Conservation (phyloP, 2,888 invertebrate genomes). For the Sacculina carcini region DNA sequence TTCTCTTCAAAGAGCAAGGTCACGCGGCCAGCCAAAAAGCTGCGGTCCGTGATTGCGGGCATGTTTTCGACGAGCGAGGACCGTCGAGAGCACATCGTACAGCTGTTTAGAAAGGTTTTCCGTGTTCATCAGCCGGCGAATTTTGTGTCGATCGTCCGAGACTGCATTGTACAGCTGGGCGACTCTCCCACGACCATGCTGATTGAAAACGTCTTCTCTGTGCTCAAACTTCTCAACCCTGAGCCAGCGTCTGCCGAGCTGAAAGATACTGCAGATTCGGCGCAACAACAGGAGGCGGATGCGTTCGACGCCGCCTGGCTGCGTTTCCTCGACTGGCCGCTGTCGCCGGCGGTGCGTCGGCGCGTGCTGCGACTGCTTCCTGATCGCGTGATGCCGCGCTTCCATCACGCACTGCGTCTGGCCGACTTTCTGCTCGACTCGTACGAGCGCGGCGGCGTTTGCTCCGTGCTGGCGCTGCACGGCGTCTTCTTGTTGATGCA, state of each 20-base stretch:
- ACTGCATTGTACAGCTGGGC: no score
- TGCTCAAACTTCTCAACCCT: conserved; percentile 10
- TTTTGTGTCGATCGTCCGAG: no score
- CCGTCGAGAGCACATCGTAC: conserved; percentile 23
- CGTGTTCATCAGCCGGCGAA: background rate
- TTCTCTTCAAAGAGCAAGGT: no score
- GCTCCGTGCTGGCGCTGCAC: conserved; percentile 67
- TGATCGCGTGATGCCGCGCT: conserved; percentile 50
- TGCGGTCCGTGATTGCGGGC: background rate
- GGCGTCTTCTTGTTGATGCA: conserved; percentile 71
- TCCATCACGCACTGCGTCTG: conserved; percentile 51
- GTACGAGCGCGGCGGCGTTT: conserved; percentile 56
- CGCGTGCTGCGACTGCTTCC: conserved; percentile 51
- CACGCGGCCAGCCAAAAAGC: background rate
- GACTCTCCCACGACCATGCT: background rate
- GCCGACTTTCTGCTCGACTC: conserved; percentile 81
- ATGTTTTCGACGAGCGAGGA: background rate
- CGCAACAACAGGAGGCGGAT: background rate
- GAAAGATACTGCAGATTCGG: background rate
- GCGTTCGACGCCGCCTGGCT: conserved; percentile 44
- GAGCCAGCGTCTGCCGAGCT: conserved; percentile 3
- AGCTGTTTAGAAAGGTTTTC: background rate
- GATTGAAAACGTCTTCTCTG: conserved; percentile 7
- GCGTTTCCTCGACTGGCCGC: conserved; percentile 43
- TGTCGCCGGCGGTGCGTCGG: conserved; percentile 36